Conservation (phyloP, 2,888 invertebrate species). For the Synanthedon myopaeformis region DNA sequence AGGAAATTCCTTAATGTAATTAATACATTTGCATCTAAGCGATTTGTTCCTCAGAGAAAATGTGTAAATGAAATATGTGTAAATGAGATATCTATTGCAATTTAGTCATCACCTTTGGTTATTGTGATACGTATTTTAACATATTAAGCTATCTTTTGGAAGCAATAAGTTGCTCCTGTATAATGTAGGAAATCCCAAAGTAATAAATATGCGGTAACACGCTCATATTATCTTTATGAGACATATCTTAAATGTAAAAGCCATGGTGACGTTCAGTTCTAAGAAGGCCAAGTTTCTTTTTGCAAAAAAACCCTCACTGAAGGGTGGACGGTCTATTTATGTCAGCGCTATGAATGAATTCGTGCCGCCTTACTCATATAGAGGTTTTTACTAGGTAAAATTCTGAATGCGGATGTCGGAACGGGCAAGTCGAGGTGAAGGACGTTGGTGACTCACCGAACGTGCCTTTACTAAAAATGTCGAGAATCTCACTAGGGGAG, state of each 20-base stretch:
- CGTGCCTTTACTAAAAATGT: slow-evolving; percentile 30
- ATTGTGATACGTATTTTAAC: no score
- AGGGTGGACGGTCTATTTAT: slow-evolving; percentile 18
- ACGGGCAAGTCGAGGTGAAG: slow-evolving; percentile 47
- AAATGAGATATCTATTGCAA: slow-evolving; percentile 14
- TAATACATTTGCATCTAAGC: slow-evolving; percentile 10
- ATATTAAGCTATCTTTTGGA: slow-evolving; percentile 6
- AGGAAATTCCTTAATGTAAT: no score
- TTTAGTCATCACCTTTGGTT: no score
- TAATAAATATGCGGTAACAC: no score
- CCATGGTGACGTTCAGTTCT: slow-evolving; percentile 11
- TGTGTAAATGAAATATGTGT: slow-evolving; percentile 28
- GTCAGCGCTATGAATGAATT: slow-evolving; percentile 37
- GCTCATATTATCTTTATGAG: no score
- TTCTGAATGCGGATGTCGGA: slow-evolving; percentile 50
- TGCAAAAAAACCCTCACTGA: background rate
- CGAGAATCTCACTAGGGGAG: slow-evolving; percentile 17
- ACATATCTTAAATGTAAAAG: slow-evolving; percentile 4
- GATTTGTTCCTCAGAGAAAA: slow-evolving; percentile 33
- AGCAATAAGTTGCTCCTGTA: no score
- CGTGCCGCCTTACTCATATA: slow-evolving; percentile 14
- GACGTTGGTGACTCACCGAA: slow-evolving; percentile 52
- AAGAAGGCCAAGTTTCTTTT: slow-evolving; percentile 5
- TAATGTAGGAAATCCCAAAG: no score
- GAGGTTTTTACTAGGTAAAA: slow-evolving; percentile 31